Conservation (phyloP, 2,888 invertebrate genomes). For the Octonoba sinensis region DNA sequence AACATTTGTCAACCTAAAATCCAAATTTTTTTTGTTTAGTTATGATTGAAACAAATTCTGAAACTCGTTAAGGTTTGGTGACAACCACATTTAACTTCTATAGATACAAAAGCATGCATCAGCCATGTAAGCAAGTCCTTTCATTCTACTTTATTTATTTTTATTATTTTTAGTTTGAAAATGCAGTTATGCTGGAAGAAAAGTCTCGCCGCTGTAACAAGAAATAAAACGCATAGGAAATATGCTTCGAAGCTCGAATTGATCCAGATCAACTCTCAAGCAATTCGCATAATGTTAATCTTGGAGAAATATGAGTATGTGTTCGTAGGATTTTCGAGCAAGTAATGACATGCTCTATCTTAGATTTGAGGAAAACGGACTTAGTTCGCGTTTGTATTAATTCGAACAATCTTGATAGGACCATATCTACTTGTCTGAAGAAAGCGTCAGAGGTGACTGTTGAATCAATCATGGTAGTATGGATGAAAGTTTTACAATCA, state of each 20-base stretch:
- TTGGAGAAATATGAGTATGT: background rate
- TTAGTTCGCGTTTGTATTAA: background rate
- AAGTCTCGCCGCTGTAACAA: background rate
- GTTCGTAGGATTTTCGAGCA: background rate
- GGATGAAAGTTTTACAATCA: conserved; percentile 2
- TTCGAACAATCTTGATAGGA: background rate
- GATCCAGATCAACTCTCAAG: background rate
- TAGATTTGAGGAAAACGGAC: background rate
- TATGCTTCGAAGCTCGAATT: background rate
- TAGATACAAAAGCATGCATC: too few relatives aligned
- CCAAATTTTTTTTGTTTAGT: too few relatives aligned
- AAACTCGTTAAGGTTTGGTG: too few relatives aligned
- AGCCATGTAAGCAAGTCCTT: too few relatives aligned
- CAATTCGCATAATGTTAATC: too few relatives aligned
- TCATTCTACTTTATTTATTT: too few relatives aligned
- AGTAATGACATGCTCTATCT: background rate
- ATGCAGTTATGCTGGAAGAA: background rate
- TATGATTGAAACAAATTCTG: too few relatives aligned
- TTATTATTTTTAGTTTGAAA: background rate
- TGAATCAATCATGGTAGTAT: background rate
- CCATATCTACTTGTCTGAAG: conserved; percentile 6
- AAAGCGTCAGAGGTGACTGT: background rate
- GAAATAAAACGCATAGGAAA: background rate
- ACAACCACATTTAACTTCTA: too few relatives aligned
- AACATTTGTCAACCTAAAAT: too few relatives aligned